phyloP scores from a whole-genome alignment of 2,797 vertebrate species.

The Alca torda region DNA sequence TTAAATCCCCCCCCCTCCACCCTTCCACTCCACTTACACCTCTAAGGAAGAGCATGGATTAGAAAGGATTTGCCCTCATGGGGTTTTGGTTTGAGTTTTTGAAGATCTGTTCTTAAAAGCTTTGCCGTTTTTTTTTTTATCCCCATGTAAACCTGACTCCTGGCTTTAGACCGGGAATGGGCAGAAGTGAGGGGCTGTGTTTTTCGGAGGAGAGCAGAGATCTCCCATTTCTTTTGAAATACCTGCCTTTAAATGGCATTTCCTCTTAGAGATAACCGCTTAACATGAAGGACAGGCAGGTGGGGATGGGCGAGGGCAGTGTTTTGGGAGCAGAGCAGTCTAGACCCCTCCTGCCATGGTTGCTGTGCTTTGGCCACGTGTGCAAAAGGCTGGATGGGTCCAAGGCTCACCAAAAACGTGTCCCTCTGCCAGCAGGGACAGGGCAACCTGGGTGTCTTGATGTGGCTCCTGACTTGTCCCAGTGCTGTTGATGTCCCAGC shows the following conservation, averaged over 20 bases:
- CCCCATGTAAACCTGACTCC: slow-evolving; percentile 13
- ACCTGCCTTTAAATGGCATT: slow-evolving; percentile 12
- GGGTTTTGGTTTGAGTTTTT: slow-evolving; percentile 30
- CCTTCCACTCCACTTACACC: slow-evolving; percentile 44
- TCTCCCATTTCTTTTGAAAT: neutral
- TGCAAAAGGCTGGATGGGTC: neutral
- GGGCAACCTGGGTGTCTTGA: neutral
- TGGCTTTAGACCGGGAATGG: neutral
- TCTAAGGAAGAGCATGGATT: slow-evolving; percentile 49
- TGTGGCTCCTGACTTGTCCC: neutral
- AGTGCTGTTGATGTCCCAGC: neutral
- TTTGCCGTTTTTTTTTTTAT: neutral
- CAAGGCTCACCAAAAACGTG: neutral
- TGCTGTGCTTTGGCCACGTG: neutral
- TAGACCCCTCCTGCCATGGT: neutral
- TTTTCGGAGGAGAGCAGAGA: neutral
- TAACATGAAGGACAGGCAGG: neutral
- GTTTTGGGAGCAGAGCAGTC: neutral
- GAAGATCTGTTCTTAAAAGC: slow-evolving; percentile 46
- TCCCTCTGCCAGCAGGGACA: neutral
- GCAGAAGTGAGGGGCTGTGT: neutral
- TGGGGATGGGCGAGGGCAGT: neutral
- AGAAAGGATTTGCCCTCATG: slow-evolving; percentile 43
- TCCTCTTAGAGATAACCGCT: neutral
- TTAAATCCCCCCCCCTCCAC: neutral